Percentiles rank a stretch among this genome's conserved stretches.
These are phyloP conservation scores for Drosophila nigritarsus DNA, from an alignment of 2,888 invertebrate genomes.

Conservation along the genomic window DNA sequence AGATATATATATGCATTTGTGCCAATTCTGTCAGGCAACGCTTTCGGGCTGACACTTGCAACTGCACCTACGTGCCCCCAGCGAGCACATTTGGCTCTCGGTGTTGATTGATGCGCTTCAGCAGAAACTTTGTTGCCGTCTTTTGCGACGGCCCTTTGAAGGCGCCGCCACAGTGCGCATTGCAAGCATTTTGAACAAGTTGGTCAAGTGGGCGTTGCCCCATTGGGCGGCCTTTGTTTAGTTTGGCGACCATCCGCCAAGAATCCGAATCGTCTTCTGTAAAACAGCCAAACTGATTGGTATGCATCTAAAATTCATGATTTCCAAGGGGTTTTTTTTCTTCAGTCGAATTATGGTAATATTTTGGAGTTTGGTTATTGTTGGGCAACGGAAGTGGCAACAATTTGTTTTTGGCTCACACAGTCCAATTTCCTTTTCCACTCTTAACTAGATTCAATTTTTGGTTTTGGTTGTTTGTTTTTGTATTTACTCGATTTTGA, in stretches of 20 bases:
- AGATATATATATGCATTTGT: slow-evolving; percentile 72
- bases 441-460: not conserved
- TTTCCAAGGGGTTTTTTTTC: slow-evolving; percentile 20
- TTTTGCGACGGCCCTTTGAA: slow-evolving; percentile 61
- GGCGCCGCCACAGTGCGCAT: slow-evolving; percentile 60
- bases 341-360: not conserved
- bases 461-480: not conserved
- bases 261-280: slow-evolving; percentile 1
- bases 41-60: slow-evolving; percentile 42
- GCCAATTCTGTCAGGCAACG: slow-evolving; percentile 73
- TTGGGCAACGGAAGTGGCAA: slow-evolving; percentile 20
- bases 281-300: not conserved
- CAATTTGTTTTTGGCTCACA: slow-evolving; percentile 20
- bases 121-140: slow-evolving; percentile 47
- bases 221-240: slow-evolving; percentile 52
- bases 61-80: slow-evolving; percentile 22
- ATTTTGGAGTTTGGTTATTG: slow-evolving; percentile 1
- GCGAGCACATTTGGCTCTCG: slow-evolving; percentile 12
- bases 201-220: slow-evolving; percentile 73
- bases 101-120: slow-evolving; percentile 74
- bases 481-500: not conserved
- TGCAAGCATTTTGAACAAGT: slow-evolving; percentile 59
- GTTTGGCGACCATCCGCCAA: slow-evolving; percentile 59
- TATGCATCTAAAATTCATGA: slow-evolving; percentile 17
- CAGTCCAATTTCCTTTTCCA: slow-evolving; percentile 1